A percentile compares a stretch with the other conserved stretches of the same genome.
These are phyloP conservation scores for Boulengeromyrus knoepffleri DNA, from an alignment of 2,113 vertebrate genomes.

Conservation along the genomic window DNA sequence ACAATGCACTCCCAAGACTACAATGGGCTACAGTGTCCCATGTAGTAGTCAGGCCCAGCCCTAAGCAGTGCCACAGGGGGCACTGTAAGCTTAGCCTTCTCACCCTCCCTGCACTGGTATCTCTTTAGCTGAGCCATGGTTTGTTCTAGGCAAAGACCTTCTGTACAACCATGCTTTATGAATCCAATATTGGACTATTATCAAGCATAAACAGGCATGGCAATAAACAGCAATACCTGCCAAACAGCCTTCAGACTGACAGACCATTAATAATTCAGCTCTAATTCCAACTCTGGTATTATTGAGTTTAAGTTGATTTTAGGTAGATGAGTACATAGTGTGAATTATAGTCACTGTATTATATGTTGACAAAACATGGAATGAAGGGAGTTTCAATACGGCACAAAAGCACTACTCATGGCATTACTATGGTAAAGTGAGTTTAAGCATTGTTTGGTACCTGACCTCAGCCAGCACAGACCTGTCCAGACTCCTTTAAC, in stretches of 20 bases:
- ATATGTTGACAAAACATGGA: not conserved
- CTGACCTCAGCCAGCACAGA: too few relatives aligned
- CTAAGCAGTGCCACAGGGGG: not conserved
- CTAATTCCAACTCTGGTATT: not conserved
- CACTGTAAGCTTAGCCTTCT: not conserved
- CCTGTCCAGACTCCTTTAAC: too few relatives aligned
- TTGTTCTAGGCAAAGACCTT: not conserved
- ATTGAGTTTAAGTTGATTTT: not conserved
- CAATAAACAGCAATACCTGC: slow-evolving; percentile 27
- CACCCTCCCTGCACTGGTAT: not conserved
- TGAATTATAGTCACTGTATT: not conserved
- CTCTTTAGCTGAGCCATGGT: not conserved
- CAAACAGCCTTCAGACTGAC: slow-evolving; percentile 13
- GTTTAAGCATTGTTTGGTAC: too few relatives aligned
- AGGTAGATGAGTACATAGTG: not conserved
- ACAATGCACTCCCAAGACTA: not conserved
- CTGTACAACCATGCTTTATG: not conserved
- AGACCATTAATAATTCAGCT: slow-evolving; percentile 5
- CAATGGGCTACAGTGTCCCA: not conserved
- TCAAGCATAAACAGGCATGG: not conserved
- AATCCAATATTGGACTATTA: not conserved
- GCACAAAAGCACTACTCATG: not conserved
- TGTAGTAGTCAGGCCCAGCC: not conserved
- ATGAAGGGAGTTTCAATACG: not conserved
- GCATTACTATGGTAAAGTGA: not conserved